Conservation (phyloP, 2,113 vertebrate species). For the Pontoporia blainvillei region DNA sequence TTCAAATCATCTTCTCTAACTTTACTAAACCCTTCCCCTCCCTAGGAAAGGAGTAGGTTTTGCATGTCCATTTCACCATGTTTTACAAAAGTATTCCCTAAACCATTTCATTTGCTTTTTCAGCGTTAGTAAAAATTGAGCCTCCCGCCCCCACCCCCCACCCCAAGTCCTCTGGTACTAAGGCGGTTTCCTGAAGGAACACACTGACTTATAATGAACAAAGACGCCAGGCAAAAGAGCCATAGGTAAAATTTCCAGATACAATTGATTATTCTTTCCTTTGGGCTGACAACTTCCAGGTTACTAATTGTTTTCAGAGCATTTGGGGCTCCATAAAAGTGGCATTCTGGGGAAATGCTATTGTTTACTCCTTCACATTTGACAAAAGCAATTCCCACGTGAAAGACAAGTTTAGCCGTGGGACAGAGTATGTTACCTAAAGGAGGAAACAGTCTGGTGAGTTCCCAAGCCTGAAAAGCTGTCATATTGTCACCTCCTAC, state of each 20-base stretch:
- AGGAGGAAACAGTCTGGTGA: conserved; percentile 87
- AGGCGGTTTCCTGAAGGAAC: conserved; percentile 76
- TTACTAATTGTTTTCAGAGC: conserved; percentile 94
- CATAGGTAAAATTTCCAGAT: conserved; percentile 86
- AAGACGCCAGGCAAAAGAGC: conserved; percentile 75
- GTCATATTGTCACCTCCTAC: conserved; percentile 81
- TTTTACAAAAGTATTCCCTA: background rate
- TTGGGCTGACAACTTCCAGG: conserved; percentile 95
- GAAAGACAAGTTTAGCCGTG: conserved; percentile 91
- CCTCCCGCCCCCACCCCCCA: background rate
- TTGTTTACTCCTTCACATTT: conserved; percentile 96
- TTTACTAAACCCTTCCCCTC: background rate
- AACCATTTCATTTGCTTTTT: background rate
- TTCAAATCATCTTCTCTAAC: background rate
- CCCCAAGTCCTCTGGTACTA: conserved; percentile 52
- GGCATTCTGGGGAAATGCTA: conserved; percentile 96
- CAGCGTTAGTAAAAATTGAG: background rate
- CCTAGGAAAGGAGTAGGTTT: background rate
- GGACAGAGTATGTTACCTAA: conserved; percentile 80
- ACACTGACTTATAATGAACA: conserved; percentile 77
- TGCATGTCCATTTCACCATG: background rate
- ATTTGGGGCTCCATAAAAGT: conserved; percentile 89
- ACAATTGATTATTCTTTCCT: conserved; percentile 96
- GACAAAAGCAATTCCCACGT: conserved; percentile 98
- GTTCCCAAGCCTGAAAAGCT: conserved; percentile 89